phyloP scores from a whole-genome alignment of 23 tunicate species.

The Clavelina lepadiformis region DNA sequence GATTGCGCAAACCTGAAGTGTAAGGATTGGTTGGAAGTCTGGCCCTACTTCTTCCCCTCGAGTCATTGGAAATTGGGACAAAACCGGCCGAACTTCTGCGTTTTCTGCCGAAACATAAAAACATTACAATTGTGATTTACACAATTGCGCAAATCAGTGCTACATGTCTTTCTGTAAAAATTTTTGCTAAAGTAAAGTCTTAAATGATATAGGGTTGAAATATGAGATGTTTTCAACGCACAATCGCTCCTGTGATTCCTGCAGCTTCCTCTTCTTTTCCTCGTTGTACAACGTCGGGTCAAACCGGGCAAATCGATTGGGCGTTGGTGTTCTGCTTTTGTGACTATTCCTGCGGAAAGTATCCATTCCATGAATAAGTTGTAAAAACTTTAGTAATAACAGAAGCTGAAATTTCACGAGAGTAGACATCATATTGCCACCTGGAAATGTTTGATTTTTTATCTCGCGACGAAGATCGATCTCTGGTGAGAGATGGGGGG shows the following conservation, averaged over 20 bases:
- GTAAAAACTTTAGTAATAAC: no score
- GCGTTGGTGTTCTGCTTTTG: slow-evolving; percentile 77
- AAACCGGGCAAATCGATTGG: slow-evolving; percentile 49
- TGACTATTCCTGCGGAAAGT: no score
- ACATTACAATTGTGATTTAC: neutral
- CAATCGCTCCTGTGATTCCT: slow-evolving; percentile 68
- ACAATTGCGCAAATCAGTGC: neutral
- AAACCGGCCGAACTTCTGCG: slow-evolving; percentile 45
- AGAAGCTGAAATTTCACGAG: no score
- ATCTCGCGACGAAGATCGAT: slow-evolving; percentile 40
- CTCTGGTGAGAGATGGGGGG: slow-evolving; percentile 18
- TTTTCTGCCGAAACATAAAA: no score
- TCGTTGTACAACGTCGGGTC: slow-evolving; percentile 81
- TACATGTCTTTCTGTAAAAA: neutral
- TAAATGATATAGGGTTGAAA: no score
- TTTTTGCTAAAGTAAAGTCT: neutral
- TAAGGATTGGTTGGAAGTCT: slow-evolving; percentile 1
- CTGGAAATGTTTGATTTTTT: neutral
- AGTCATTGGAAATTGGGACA: slow-evolving; percentile 49
- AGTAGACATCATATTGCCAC: neutral
- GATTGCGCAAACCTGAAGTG: slow-evolving; percentile 28
- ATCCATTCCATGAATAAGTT: no score
- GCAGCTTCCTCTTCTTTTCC: slow-evolving; percentile 62
- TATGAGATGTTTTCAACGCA: slow-evolving; percentile 32
- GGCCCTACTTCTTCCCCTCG: slow-evolving; percentile 44